Conservation (phyloP, 1,140 invertebrate species). For the Cherax quadricarinatus region DNA sequence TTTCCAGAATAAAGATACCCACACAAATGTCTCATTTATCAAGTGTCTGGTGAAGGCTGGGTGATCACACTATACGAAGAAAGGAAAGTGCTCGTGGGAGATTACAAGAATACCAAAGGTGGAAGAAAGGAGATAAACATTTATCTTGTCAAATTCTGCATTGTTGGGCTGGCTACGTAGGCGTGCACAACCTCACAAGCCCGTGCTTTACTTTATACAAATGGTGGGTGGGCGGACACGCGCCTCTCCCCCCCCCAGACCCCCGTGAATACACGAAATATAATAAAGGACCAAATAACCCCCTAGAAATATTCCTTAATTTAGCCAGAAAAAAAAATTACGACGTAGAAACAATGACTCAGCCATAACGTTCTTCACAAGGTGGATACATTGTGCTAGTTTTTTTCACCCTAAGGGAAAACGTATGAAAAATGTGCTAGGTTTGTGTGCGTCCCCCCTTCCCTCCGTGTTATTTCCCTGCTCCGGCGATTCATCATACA, state of each 20-base stretch:
- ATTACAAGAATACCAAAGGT: too few relatives aligned
- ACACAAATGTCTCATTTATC: too few relatives aligned
- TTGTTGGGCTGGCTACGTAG: too few relatives aligned
- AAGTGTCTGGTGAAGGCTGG: too few relatives aligned
- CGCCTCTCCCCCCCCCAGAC: not conserved
- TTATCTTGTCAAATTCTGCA: too few relatives aligned
- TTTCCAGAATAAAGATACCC: too few relatives aligned
- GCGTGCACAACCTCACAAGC: too few relatives aligned
- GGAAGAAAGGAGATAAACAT: too few relatives aligned
- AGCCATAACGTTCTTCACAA: not conserved
- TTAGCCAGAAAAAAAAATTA: not conserved
- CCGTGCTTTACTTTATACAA: too few relatives aligned
- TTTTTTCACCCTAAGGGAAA: not conserved
- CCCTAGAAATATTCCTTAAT: not conserved
- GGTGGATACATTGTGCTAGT: not conserved
- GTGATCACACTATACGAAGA: too few relatives aligned
- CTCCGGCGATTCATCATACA: not conserved
- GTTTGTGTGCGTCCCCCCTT: not conserved
- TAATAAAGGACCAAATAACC: not conserved
- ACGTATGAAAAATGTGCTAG: not conserved
- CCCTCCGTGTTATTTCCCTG: not conserved
- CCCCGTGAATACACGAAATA: not conserved
- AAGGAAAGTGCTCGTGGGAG: too few relatives aligned
- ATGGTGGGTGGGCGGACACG: too few relatives aligned
- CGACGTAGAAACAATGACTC: not conserved